These are phyloP conservation scores for Sogatella furcifera DNA, from an alignment of 1,140 invertebrate genomes.

Conservation along the genomic window DNA sequence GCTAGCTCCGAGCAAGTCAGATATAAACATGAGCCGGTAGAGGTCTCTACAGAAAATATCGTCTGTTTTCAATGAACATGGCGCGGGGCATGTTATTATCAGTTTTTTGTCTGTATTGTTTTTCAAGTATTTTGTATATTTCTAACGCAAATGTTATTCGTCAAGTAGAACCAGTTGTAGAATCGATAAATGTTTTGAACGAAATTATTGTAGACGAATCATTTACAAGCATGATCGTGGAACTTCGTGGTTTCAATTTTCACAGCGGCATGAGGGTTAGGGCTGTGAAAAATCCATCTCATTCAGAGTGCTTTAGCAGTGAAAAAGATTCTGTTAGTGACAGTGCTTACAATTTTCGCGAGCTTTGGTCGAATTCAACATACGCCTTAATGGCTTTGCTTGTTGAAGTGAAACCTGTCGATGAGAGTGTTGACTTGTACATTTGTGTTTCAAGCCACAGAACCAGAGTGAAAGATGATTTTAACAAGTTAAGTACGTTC, in stretches of 20 bases:
- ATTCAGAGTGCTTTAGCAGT: neutral
- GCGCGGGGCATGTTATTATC: neutral
- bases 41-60: neutral
- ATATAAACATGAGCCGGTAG: neutral
- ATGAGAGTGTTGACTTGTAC: neutral
- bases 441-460: conserved; percentile 4
- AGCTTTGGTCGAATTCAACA: conserved; percentile 9
- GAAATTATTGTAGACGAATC: conserved; percentile 4
- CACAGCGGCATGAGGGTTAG: conserved; percentile 8
- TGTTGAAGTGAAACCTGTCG: neutral
- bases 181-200: conserved; percentile 9
- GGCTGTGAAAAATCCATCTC: conserved; percentile 2
- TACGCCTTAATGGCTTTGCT: neutral
- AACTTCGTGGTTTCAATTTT: conserved; percentile 8
- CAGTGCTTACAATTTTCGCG: conserved; percentile 6
- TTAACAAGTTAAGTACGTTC: conserved; percentile 6
- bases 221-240: conserved; percentile 8
- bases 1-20: too few species aligned
- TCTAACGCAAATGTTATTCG: neutral
- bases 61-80: conserved; percentile 4
- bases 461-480: neutral
- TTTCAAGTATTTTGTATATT: conserved; percentile 7
- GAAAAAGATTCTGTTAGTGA: neutral
- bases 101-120: neutral
- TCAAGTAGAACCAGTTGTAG: neutral